Evolutionary conservation across 2,113 vertebrate species (phyloP).

Genomic region (Enhydra lutris): DNA sequence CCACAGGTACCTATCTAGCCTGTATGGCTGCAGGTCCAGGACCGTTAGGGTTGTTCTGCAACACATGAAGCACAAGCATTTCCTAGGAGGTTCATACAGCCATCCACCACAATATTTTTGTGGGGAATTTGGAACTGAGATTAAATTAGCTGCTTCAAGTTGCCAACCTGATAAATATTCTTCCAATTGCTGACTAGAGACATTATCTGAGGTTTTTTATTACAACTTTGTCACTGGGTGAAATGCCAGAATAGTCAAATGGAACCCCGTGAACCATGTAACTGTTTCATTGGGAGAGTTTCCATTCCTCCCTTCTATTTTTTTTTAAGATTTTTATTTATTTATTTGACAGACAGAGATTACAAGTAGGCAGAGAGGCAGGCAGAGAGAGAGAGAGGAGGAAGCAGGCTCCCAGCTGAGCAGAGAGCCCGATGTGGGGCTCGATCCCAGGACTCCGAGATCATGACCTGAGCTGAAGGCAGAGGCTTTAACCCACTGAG

Average conservation of each 20-base stretch:
- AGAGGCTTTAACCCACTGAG: too few relatives aligned
- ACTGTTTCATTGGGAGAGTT: slow-evolving; percentile 87
- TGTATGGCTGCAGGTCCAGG: slow-evolving; percentile 76
- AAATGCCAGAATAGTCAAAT: slow-evolving; percentile 82
- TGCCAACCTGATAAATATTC: slow-evolving; percentile 91
- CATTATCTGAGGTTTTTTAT: slow-evolving; percentile 73
- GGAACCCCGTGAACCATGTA: slow-evolving; percentile 87
- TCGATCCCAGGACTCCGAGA: too few relatives aligned
- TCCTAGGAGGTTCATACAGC: slow-evolving; percentile 39
- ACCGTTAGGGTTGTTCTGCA: slow-evolving; percentile 79
- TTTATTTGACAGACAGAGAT: too few relatives aligned
- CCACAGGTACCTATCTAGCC: slow-evolving; percentile 92
- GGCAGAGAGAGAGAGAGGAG: too few relatives aligned
- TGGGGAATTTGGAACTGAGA: slow-evolving; percentile 83
- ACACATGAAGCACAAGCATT: slow-evolving; percentile 5
- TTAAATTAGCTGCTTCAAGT: slow-evolving; percentile 73
- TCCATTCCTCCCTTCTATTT: slow-evolving; percentile 66
- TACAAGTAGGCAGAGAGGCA: too few relatives aligned
- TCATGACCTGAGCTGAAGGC: too few relatives aligned
- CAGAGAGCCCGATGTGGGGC: too few relatives aligned
- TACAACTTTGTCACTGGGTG: slow-evolving; percentile 87
- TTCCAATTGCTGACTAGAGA: slow-evolving; percentile 94
- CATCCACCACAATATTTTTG: slow-evolving; percentile 77
- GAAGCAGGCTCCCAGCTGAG: too few relatives aligned
- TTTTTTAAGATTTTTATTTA: too few relatives aligned